phyloP scores from a whole-genome alignment of 1,140 invertebrate species.

The Ips typographus region DNA sequence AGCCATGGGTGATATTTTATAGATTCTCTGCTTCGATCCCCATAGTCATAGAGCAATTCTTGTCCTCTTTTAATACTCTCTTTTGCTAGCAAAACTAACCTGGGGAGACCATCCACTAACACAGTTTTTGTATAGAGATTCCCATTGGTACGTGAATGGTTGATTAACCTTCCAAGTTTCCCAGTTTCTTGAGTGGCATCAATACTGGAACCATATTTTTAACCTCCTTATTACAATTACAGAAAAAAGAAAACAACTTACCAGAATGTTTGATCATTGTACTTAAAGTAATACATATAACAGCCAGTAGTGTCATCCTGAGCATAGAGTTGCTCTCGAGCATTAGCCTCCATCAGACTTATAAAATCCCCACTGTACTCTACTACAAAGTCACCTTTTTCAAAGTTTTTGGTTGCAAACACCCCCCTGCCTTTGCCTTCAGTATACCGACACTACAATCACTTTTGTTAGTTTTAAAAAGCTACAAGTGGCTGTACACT shows the following conservation, averaged over 20 bases:
- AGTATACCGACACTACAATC: slow-evolving; percentile 54
- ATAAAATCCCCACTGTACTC: slow-evolving; percentile 96
- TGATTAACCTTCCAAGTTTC: slow-evolving; percentile 89
- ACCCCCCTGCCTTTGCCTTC: slow-evolving; percentile 76
- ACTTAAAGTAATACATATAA: slow-evolving; percentile 99
- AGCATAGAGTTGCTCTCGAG: slow-evolving; percentile 82
- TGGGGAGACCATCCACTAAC: slow-evolving; percentile 73
- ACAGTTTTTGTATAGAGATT: slow-evolving; percentile 89
- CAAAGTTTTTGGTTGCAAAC: slow-evolving; percentile 75
- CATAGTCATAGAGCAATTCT: slow-evolving; percentile 97
- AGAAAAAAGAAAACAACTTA: slow-evolving; percentile 56
- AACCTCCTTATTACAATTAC: neutral
- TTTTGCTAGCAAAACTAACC: slow-evolving; percentile 87
- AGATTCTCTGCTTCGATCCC: slow-evolving; percentile 88
- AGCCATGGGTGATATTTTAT: slow-evolving; percentile 94
- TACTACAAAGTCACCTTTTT: slow-evolving; percentile 90
- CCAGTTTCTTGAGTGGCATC: slow-evolving; percentile 93
- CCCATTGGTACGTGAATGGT: slow-evolving; percentile 85
- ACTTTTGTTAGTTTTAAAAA: neutral
- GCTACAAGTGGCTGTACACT: slow-evolving; percentile 31
- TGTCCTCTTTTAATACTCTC: slow-evolving; percentile 83
- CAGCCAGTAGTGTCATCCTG: slow-evolving; percentile 87
- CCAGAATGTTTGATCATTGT: slow-evolving; percentile 91
- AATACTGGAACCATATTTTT: slow-evolving; percentile 59
- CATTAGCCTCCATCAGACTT: slow-evolving; percentile 75